Percentiles rank a stretch among this genome's conserved stretches.
Evolutionary conservation across 1,140 invertebrate genomes (phyloP).

Genomic region (Tetragonula clypearis): DNA sequence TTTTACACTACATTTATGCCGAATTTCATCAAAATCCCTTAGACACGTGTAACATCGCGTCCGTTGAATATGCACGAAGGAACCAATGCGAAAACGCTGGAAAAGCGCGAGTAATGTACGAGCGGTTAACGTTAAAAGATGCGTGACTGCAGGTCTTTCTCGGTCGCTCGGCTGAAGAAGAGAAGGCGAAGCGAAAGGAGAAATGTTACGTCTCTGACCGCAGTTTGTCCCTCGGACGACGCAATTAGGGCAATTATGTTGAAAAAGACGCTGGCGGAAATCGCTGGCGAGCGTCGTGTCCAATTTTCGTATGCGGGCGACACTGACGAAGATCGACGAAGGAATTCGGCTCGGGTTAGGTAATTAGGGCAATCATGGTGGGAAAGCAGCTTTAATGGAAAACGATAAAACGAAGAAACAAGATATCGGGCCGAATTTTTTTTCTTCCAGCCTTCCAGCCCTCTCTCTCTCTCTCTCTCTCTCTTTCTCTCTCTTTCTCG

Average conservation of each 20-base stretch:
- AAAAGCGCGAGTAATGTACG: constrained; percentile 5
- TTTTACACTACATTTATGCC: too few relatives aligned
- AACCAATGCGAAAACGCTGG: constrained; percentile 8
- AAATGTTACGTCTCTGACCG: neutral
- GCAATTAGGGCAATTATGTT: constrained; percentile 28
- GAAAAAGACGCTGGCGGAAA: neutral
- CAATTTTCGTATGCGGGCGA: constrained; percentile 1
- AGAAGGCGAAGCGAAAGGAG: neutral
- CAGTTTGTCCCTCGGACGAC: neutral
- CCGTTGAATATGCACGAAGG: constrained; percentile 58
- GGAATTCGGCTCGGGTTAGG: constrained; percentile 1
- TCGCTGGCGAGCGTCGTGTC: neutral
- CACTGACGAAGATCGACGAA: constrained; percentile 17
- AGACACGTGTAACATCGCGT: constrained; percentile 21
- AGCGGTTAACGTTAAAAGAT: neutral
- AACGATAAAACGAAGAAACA: constrained; percentile 34
- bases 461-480: neutral
- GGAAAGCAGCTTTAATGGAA: constrained; percentile 31
- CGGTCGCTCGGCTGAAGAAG: too few relatives aligned
- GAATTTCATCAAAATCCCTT: constrained; percentile 9
- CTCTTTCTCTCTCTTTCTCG: neutral
- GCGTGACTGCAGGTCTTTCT: neutral
- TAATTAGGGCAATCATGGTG: constrained; percentile 37
- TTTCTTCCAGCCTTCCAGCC: neutral
- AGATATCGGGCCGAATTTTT: constrained; percentile 15